Evolutionary conservation across 1,140 invertebrate species (phyloP), one percentile per base, ranked within the genome.

Genomic region (Tetragonula clypearis): DNA sequence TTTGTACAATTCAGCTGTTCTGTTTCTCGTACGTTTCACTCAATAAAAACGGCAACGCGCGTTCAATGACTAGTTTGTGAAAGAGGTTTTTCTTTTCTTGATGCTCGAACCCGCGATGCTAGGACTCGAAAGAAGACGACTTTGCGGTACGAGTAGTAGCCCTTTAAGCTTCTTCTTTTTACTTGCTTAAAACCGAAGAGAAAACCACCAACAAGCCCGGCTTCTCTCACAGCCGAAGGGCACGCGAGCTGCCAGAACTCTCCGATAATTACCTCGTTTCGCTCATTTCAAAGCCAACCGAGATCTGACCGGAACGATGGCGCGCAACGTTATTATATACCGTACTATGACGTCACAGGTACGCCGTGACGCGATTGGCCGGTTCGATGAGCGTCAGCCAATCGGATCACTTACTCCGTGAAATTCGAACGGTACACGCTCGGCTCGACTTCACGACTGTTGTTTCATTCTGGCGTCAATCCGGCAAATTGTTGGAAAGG

Each of bases 241-340:
- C 85, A 76, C 86, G 88, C 82, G 90, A 91, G 85, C 84, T 85
- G 85, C 82, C 56, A 66, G 66, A 85, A 92, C 92, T 93, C 90
- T 87, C 88, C 79, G 87, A 88, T 62, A 88, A 89, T 89, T 90
- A 91, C 90, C 87, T 90, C 73, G 88, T 77, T 77, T 74, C 89
- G 89, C 74, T 92, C 93, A 93, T 93, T 86, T 92, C 92, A 92
- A 90, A 89, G 90, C 88, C 73, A 92, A 91, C 90, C 84, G 88
- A 87, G 88, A 88, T 93, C 92, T 93, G 92, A 93, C 86, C 84
- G 85, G 72, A 73, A 76, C 87, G 84, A 86, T 76, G 93, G 94
- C 94, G 95, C 92, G 93, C 89, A 58, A 85, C 87, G 84, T 89
- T 92, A 90, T 96, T 96, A 95, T 96, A 96, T 96, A 96, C 91